Evolutionary conservation across 2,113 vertebrate genomes (phyloP).

Genomic region (Xenopus laevis): DNA sequence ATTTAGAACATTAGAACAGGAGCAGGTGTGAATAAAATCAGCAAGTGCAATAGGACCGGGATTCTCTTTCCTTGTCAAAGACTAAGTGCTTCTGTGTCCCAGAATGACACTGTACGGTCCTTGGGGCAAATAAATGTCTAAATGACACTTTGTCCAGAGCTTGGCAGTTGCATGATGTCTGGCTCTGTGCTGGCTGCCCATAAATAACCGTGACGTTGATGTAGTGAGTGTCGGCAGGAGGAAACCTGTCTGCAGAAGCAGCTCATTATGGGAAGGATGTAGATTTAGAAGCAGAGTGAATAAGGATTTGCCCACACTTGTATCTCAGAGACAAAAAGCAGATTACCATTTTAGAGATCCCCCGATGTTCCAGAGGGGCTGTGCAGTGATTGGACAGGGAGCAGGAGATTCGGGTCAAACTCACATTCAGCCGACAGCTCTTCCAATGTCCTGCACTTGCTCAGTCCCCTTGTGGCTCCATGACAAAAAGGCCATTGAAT

Average conservation of each 20-base stretch:
- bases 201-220: constrained; percentile 53
- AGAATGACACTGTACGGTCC: neutral
- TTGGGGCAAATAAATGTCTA: neutral
- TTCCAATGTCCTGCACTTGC: too few species aligned
- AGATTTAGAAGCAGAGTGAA: too few species aligned
- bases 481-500: too few species aligned
- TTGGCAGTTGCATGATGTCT: neutral
- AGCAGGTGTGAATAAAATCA: neutral
- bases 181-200: neutral
- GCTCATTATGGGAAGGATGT: constrained; percentile 49
- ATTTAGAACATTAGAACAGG: neutral
- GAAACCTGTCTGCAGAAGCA: constrained; percentile 51
- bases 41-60: too few species aligned
- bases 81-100: neutral
- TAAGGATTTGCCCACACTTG: too few species aligned
- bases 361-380: too few species aligned
- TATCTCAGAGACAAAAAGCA: too few species aligned
- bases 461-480: too few species aligned
- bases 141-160: neutral
- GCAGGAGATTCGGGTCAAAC: too few species aligned
- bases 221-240: constrained; percentile 49
- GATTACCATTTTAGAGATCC: too few species aligned
- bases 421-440: too few species aligned
- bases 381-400: too few species aligned
- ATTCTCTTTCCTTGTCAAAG: neutral